These are phyloP conservation scores for Zaprionus ghesquierei DNA, from an alignment of 1,140 invertebrate genomes.

Conservation along the genomic window DNA sequence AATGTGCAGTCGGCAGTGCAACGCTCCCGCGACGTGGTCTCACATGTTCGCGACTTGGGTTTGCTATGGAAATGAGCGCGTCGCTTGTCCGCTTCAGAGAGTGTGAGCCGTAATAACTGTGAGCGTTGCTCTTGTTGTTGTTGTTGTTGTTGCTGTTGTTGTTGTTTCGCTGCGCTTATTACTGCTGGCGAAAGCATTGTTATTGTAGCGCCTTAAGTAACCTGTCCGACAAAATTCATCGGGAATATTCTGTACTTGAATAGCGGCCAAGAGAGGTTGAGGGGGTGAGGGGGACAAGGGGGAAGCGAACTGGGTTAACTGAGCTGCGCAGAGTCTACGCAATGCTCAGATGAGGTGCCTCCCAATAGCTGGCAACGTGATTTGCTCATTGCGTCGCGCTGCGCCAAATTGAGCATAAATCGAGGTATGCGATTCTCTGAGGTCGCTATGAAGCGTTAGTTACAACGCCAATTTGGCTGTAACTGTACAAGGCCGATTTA, in stretches of 20 bases:
- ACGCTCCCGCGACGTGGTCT: conserved; percentile 65
- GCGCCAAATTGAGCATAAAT: not conserved
- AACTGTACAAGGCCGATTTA: too few relatives aligned
- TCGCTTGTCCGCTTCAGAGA: conserved; percentile 36
- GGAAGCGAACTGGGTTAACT: not conserved
- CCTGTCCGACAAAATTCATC: not conserved
- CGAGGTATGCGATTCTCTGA: not conserved
- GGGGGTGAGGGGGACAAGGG: not conserved
- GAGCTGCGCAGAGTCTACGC: not conserved
- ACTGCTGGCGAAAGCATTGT: conserved; percentile 1
- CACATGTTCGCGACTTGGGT: conserved; percentile 74
- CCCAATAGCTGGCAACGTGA: not conserved
- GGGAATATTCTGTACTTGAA: not conserved
- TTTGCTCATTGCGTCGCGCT: not conserved
- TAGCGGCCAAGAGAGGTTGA: not conserved
- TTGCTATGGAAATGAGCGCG: conserved; percentile 66
- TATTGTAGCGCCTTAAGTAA: conserved; percentile 1
- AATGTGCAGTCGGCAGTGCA: conserved; percentile 69
- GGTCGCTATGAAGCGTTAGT: not conserved
- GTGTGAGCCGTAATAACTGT: conserved; percentile 19
- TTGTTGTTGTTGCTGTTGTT: not conserved
- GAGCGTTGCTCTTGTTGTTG: not conserved
- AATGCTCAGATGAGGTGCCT: not conserved
- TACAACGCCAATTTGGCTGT: not conserved
- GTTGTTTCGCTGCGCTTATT: not conserved